Evolutionary conservation across 1,140 invertebrate species (phyloP).

Genomic region (Drosophila aff.): DNA sequence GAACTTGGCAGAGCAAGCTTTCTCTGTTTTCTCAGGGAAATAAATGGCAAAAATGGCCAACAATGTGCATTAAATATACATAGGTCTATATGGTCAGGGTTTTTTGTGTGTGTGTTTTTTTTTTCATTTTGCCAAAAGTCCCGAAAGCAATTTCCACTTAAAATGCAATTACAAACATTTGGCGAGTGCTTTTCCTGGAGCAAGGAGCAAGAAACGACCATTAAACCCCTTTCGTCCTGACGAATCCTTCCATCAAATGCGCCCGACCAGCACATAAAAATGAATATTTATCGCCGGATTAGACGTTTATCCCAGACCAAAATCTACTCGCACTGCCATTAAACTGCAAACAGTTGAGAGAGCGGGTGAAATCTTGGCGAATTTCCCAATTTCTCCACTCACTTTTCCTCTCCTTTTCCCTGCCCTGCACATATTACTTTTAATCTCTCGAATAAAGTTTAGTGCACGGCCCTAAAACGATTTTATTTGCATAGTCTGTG

Average conservation of each 20-base stretch:
- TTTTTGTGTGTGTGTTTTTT: not conserved
- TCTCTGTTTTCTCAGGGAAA: too few relatives aligned
- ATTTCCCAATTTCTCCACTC: not conserved
- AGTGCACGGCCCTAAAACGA: constrained; percentile 17
- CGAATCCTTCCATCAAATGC: constrained; percentile 19
- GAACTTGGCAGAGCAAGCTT: not conserved
- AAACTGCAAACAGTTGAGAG: not conserved
- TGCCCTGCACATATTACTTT: constrained; percentile 1
- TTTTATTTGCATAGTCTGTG: constrained; percentile 12
- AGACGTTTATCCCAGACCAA: constrained; percentile 5
- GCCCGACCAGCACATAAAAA: constrained; percentile 10
- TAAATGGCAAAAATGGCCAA: constrained; percentile 1
- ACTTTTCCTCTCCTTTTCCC: not conserved
- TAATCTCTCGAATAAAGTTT: constrained; percentile 15
- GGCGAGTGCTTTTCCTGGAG: constrained; percentile 5
- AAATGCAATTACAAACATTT: constrained; percentile 63
- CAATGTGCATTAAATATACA: constrained; percentile 18
- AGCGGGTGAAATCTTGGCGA: not conserved
- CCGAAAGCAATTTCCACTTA: constrained; percentile 49
- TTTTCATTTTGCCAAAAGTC: constrained; percentile 4
- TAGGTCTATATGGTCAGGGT: constrained; percentile 1
- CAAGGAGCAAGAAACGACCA: not conserved
- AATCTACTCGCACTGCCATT: not conserved
- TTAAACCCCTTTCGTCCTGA: not conserved
- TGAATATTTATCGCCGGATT: constrained; percentile 38